These are phyloP conservation scores for Varroa destructor DNA, from an alignment of 1,140 invertebrate species.

Conservation along the genomic window DNA sequence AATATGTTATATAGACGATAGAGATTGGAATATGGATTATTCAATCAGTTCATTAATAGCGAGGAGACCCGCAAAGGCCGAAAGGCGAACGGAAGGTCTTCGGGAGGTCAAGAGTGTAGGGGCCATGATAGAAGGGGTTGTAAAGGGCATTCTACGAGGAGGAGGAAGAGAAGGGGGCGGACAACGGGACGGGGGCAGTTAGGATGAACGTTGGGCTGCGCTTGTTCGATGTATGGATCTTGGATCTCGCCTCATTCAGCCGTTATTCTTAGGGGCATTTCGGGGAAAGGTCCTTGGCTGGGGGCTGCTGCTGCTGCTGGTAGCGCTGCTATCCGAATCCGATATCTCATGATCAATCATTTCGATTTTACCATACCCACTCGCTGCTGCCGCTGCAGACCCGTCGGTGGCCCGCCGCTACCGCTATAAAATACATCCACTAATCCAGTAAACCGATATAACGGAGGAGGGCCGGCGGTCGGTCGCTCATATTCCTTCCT, in stretches of 20 bases:
- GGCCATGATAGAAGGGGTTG: too few relatives aligned
- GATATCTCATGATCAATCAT: conserved; percentile 27
- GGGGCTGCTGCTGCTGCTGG: too few relatives aligned
- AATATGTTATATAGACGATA: conserved; percentile 1
- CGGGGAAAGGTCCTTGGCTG: too few relatives aligned
- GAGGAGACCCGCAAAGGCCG: background rate
- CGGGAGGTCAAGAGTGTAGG: too few relatives aligned
- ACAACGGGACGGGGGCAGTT: too few relatives aligned
- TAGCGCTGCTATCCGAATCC: conserved; percentile 19
- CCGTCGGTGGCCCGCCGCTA: background rate
- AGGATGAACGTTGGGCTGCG: too few relatives aligned
- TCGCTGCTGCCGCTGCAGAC: conserved; percentile 18
- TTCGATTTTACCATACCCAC: conserved; percentile 20
- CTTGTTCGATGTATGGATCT: too few relatives aligned
- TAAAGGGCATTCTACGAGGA: too few relatives aligned
- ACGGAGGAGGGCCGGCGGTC: conserved; percentile 21
- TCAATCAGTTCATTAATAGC: conserved; percentile 20
- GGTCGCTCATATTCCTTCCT: conserved; percentile 2
- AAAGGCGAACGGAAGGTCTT: too few relatives aligned
- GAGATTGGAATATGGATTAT: conserved; percentile 18
- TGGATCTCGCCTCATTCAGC: too few relatives aligned
- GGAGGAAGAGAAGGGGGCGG: too few relatives aligned
- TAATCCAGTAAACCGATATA: conserved; percentile 29
- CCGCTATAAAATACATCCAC: conserved; percentile 27
- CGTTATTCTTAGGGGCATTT: too few relatives aligned